These are phyloP conservation scores for Mechanitis messenoides DNA, from an alignment of 2,888 invertebrate species.

Conservation along the genomic window DNA sequence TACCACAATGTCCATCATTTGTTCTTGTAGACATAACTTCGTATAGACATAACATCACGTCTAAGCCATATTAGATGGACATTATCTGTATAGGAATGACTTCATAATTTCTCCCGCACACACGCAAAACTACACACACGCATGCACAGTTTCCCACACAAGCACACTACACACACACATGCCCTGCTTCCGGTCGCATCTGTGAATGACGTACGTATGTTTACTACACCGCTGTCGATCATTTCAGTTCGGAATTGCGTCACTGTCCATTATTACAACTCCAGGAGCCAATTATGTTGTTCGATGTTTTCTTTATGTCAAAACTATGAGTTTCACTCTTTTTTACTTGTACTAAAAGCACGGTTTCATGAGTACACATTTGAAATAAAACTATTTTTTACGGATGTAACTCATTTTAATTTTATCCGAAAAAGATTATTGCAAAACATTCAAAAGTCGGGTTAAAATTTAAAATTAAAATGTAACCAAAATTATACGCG, in stretches of 20 bases:
- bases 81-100: slow-evolving; percentile 56
- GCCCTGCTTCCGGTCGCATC: slow-evolving; percentile 57
- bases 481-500: no score
- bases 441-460: no score
- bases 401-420: no score
- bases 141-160: slow-evolving; percentile 48
- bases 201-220: slow-evolving; percentile 70
- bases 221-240: slow-evolving; percentile 68
- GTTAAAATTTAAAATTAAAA: no score
- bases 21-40: slow-evolving; percentile 12
- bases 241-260: slow-evolving; percentile 57
- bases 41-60: slow-evolving; percentile 46
- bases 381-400: no score
- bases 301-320: background rate
- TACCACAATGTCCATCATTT: no score
- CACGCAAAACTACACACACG: slow-evolving; percentile 26
- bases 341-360: background rate
- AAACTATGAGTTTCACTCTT: background rate
- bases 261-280: slow-evolving; percentile 42
- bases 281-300: slow-evolving; percentile 26
- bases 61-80: slow-evolving; percentile 28
- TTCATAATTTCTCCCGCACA: slow-evolving; percentile 55
- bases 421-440: no score
- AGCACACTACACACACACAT: slow-evolving; percentile 33
- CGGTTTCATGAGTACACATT: no score